Conservation (phyloP, 2,113 vertebrate species). For the Caracal caracal region DNA sequence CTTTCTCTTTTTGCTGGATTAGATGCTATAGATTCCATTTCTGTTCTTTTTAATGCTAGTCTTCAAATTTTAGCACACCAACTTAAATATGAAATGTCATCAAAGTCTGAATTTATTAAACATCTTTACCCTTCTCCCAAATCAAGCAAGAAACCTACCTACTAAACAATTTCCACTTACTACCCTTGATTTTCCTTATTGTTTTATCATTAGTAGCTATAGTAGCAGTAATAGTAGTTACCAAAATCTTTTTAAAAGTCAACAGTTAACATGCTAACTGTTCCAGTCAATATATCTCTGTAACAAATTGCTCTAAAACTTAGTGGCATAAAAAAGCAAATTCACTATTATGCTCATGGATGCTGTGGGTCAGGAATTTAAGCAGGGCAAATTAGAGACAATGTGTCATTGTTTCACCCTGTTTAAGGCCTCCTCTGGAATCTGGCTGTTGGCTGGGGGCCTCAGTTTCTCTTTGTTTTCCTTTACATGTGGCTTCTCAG, state of each 20-base stretch:
- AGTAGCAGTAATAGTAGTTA: background rate
- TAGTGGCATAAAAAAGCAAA: background rate
- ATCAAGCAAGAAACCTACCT: background rate
- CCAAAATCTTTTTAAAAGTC: background rate
- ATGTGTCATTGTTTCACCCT: background rate
- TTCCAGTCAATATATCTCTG: background rate
- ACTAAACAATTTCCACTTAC: background rate
- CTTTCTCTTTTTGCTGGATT: background rate
- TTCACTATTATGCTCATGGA: background rate
- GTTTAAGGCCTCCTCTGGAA: background rate
- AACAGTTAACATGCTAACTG: background rate
- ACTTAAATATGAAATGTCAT: background rate
- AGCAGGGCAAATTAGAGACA: background rate
- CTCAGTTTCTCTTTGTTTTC: background rate
- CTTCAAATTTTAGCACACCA: background rate
- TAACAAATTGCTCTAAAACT: background rate
- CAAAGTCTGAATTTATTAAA: conserved; percentile 12
- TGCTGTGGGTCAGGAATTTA: background rate
- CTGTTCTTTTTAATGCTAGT: background rate
- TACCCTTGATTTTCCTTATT: background rate
- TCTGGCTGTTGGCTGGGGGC: background rate
- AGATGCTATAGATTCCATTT: background rate
- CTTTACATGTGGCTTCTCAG: background rate
- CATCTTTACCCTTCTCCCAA: background rate
- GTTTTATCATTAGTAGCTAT: background rate